Evolutionary conservation across 2,113 vertebrate species (phyloP).

Genomic region (Xenopus tropicalis): UCB_Xtro_10.0 CM004451.2:17739501-17740000

Average conservation of each 20-base stretch:
- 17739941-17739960: neutral
- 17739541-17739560: neutral
- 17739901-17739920: neutral
- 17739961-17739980: too few species aligned
- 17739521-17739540: neutral
- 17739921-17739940: neutral
- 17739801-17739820: too few species aligned
- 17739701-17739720: neutral
- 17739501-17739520: too few species aligned
- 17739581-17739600: too few species aligned
- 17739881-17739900: neutral
- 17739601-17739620: neutral
- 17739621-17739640: neutral
- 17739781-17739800: neutral
- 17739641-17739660: neutral
- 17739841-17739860: neutral
- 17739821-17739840: neutral
- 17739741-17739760: neutral
- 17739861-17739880: neutral
- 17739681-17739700: too few species aligned
- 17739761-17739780: constrained; percentile 6
- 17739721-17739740: neutral
- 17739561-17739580: neutral
- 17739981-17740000: too few species aligned
- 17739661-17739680: neutral